Conservation (phyloP, 2,113 vertebrate species). For the Ahaetulla prasina region DNA sequence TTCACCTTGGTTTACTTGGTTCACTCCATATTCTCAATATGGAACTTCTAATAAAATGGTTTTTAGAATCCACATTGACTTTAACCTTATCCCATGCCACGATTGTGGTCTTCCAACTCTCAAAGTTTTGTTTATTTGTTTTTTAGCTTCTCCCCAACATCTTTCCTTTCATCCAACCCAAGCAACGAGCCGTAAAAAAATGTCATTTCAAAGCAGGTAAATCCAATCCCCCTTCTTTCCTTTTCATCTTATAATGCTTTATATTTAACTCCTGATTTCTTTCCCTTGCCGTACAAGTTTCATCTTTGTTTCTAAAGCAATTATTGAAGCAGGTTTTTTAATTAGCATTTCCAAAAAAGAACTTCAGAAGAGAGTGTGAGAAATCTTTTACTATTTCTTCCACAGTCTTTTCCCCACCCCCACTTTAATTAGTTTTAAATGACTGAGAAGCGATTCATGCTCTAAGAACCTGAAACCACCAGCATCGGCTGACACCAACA, state of each 20-base stretch:
- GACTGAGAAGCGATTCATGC: slow-evolving; percentile 41
- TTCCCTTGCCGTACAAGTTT: not conserved
- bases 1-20: no score
- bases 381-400: slow-evolving; percentile 2
- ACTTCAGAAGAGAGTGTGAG: not conserved
- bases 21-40: not conserved
- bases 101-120: not conserved
- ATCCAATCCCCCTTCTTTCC: not conserved
- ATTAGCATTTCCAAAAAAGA: not conserved
- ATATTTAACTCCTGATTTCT: not conserved
- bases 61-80: not conserved
- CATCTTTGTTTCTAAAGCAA: slow-evolving; percentile 4
- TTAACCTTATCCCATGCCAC: not conserved
- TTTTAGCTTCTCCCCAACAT: not conserved
- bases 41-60: not conserved
- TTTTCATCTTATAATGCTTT: not conserved
- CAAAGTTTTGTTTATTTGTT: not conserved
- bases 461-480: slow-evolving; percentile 48
- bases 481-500: slow-evolving; percentile 37
- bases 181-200: not conserved
- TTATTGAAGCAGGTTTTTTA: slow-evolving; percentile 24
- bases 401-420: not conserved
- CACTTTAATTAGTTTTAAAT: slow-evolving; percentile 55
- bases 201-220: not conserved
- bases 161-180: not conserved